Percentiles rank a stretch among this genome's conserved stretches.
Evolutionary conservation across 2,797 vertebrate genomes (phyloP).

Genomic region (Cyclura pinguis): DNA sequence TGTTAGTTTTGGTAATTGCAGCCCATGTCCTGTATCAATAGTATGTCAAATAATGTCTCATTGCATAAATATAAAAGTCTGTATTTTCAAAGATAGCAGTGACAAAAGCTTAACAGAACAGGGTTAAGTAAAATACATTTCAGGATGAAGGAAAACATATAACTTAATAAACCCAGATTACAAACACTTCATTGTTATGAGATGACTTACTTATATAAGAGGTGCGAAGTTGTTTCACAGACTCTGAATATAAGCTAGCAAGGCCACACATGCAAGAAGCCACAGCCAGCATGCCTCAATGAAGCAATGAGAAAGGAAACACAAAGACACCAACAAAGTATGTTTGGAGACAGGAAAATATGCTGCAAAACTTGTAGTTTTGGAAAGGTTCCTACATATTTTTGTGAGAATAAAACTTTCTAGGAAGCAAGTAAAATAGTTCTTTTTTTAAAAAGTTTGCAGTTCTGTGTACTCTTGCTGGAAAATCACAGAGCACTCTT

Average conservation of each 20-base stretch:
- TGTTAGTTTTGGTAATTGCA: neutral
- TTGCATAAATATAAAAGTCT: constrained; percentile 13
- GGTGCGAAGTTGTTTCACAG: constrained; percentile 92
- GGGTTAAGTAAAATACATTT: constrained; percentile 47
- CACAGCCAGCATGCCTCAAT: constrained; percentile 88
- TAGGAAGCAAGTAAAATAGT: constrained; percentile 52
- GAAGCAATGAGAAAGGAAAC: constrained; percentile 85
- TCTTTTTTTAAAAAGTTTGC: neutral
- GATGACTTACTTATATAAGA: constrained; percentile 93
- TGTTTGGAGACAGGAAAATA: constrained; percentile 76
- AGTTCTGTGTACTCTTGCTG: neutral
- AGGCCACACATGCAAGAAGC: constrained; percentile 94
- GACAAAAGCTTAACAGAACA: constrained; percentile 26
- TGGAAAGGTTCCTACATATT: constrained; percentile 28
- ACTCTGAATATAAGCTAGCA: constrained; percentile 93
- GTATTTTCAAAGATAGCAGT: constrained; percentile 17
- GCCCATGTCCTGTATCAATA: constrained; percentile 7
- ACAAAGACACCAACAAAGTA: constrained; percentile 81
- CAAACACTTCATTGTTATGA: constrained; percentile 67
- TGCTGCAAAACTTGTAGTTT: constrained; percentile 55
- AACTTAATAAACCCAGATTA: constrained; percentile 56
- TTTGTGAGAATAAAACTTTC: constrained; percentile 41
- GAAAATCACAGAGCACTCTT: neutral
- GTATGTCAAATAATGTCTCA: fast-evolving
- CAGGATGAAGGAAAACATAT: constrained; percentile 46